Percentiles rank a stretch among this genome's conserved stretches.
Conservation (phyloP, 2,888 invertebrate species). For the Caenorhabditis sulstoni region DNA sequence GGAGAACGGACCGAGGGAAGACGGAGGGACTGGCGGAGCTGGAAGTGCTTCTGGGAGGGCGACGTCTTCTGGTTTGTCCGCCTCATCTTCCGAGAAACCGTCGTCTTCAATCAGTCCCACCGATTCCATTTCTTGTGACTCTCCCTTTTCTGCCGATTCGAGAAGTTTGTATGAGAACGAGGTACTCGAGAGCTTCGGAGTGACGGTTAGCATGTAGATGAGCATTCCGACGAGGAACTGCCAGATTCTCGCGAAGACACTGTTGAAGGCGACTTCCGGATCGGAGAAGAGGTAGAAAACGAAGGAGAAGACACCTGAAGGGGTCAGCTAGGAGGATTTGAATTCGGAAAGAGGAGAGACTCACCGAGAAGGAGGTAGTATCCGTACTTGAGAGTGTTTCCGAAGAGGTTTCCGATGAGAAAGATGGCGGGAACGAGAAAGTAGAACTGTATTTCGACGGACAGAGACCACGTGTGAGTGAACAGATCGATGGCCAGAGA, state of each 20-base stretch:
- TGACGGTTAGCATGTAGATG: constrained; percentile 19
- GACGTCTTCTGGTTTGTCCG: neutral
- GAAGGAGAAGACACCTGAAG: constrained; percentile 11
- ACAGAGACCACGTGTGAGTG: constrained; percentile 71
- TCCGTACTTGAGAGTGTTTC: constrained; percentile 5
- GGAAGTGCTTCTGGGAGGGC: neutral
- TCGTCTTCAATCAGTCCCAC: neutral
- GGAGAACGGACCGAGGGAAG: constrained; percentile 37
- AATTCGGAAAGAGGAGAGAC: neutral
- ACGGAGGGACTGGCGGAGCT: neutral
- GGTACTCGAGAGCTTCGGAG: neutral
- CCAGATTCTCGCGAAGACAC: constrained; percentile 61
- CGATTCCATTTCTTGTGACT: neutral
- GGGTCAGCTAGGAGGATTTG: too few species aligned
- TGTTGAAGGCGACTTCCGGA: constrained; percentile 35
- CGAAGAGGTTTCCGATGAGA: constrained; percentile 23
- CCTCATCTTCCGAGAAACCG: constrained; percentile 13
- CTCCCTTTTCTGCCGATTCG: constrained; percentile 23
- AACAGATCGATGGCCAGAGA: constrained; percentile 60
- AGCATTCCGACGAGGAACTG: constrained; percentile 61
- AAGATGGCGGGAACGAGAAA: constrained; percentile 62
- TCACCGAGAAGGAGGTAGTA: constrained; percentile 22
- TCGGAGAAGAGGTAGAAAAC: constrained; percentile 3
- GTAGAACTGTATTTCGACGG: constrained; percentile 69
- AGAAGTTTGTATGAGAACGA: constrained; percentile 17